phyloP scores from a whole-genome alignment of 2,888 invertebrate genomes.

The Ganaspis brasiliensis region DNA sequence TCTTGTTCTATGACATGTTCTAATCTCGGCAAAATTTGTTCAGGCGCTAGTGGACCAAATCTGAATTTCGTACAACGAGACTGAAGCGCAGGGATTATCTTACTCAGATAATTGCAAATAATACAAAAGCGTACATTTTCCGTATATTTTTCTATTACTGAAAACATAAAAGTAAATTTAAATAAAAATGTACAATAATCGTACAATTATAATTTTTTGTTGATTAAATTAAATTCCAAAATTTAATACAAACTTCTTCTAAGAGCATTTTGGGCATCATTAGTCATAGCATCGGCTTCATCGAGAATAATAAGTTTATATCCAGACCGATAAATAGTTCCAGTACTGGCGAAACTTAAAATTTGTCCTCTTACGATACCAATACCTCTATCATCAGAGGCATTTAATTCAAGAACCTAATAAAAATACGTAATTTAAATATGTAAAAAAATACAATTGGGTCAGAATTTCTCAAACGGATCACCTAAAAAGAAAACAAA shows the following conservation, averaged over 20 bases:
- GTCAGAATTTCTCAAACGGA: no score
- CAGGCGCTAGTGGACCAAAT: conserved; percentile 93
- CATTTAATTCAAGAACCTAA: conserved; percentile 95
- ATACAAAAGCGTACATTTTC: conserved; percentile 99
- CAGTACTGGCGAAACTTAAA: conserved; percentile 97
- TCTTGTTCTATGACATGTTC: conserved; percentile 92
- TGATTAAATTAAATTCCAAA: no score
- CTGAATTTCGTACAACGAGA: conserved; percentile 98
- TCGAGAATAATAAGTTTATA: conserved; percentile 98
- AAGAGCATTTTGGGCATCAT: conserved; percentile 99
- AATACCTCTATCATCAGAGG: conserved; percentile 99
- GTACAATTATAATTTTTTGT: not conserved
- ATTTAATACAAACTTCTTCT: conserved; percentile 88
- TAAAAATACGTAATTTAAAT: conserved; percentile 39
- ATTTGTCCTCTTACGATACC: conserved; percentile 96
- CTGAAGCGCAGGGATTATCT: conserved; percentile 99
- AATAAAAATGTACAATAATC: conserved; percentile 23
- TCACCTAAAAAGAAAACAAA: no score
- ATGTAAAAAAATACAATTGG: conserved; percentile 45
- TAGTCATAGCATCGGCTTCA: conserved; percentile 99
- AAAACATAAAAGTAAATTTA: conserved; percentile 59
- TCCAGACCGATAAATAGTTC: conserved; percentile 95
- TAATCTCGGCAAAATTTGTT: conserved; percentile 94
- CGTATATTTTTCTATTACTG: conserved; percentile 99
- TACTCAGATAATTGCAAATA: conserved; percentile 98